phyloP scores from a whole-genome alignment of 2,113 vertebrate genomes.

The Sinosuthora webbiana region DNA sequence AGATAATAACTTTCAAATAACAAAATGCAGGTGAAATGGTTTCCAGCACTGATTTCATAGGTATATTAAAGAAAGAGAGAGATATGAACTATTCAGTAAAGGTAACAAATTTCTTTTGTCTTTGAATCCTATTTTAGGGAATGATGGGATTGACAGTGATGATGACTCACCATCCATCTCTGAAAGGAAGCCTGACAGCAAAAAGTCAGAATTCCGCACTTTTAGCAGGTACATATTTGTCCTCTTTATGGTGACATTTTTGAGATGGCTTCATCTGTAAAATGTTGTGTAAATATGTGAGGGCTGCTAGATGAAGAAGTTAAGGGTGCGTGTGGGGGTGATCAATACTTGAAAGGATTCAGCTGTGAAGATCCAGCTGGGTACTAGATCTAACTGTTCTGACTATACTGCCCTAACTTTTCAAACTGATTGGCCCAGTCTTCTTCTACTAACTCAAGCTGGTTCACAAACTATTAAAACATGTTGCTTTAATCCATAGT shows the following conservation, averaged over 20 bases:
- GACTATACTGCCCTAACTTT: not conserved
- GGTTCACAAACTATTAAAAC: not conserved
- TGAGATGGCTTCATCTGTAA: not conserved
- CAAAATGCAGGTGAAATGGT: not conserved
- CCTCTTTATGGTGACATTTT: not conserved
- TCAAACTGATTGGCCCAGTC: not conserved
- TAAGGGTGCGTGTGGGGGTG: accelerated
- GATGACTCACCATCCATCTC: conserved; percentile 76
- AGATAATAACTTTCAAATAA: not conserved
- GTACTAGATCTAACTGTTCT: not conserved
- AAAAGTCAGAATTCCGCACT: conserved; percentile 62
- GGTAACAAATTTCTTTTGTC: not conserved
- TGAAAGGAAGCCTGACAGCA: conserved; percentile 46
- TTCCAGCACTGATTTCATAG: not conserved
- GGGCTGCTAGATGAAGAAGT: not conserved
- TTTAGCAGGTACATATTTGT: conserved; percentile 75
- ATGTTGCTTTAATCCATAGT: not conserved
- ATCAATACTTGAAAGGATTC: not conserved
- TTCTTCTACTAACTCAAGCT: not conserved
- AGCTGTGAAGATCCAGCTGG: not conserved
- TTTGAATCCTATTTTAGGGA: conserved; percentile 70
- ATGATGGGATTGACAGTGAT: conserved; percentile 76
- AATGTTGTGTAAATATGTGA: not conserved
- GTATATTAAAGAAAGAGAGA: not conserved
- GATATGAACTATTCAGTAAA: not conserved